Percentiles rank a stretch among this genome's conserved stretches.
Evolutionary conservation across 2,113 vertebrate genomes (phyloP).

Genomic region (Mobula birostris): DNA sequence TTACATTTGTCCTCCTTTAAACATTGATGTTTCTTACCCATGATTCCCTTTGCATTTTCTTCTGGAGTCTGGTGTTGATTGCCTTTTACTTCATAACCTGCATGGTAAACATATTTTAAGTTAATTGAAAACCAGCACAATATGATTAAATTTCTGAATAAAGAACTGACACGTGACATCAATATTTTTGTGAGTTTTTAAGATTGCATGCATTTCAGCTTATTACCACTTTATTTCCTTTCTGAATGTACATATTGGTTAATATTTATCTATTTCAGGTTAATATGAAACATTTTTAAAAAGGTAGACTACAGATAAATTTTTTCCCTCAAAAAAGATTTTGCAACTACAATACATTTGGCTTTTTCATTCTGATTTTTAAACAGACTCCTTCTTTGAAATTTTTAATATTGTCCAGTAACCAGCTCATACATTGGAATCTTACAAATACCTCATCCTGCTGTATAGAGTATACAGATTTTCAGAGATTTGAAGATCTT

Average conservation of each 20-base stretch:
- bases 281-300: not conserved
- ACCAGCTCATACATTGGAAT: not conserved
- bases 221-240: not conserved
- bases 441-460: not conserved
- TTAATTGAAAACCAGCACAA: not conserved
- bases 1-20: not conserved
- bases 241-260: not conserved
- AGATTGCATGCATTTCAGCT: not conserved
- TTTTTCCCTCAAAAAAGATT: not conserved
- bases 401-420: not conserved
- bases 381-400: not conserved
- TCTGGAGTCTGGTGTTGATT: not conserved
- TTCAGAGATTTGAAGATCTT: not conserved
- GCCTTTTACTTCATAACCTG: slow-evolving; percentile 32
- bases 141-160: not conserved
- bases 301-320: not conserved
- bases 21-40: not conserved
- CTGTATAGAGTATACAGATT: not conserved
- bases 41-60: not conserved
- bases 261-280: not conserved
- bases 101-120: not conserved
- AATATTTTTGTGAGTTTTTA: not conserved
- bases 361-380: not conserved
- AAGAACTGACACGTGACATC: not conserved
- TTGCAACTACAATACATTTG: not conserved